A percentile compares a stretch with the other conserved stretches of the same genome.
phyloP scores from a whole-genome alignment of 2,113 vertebrate genomes.

The Mustela lutreola region DNA sequence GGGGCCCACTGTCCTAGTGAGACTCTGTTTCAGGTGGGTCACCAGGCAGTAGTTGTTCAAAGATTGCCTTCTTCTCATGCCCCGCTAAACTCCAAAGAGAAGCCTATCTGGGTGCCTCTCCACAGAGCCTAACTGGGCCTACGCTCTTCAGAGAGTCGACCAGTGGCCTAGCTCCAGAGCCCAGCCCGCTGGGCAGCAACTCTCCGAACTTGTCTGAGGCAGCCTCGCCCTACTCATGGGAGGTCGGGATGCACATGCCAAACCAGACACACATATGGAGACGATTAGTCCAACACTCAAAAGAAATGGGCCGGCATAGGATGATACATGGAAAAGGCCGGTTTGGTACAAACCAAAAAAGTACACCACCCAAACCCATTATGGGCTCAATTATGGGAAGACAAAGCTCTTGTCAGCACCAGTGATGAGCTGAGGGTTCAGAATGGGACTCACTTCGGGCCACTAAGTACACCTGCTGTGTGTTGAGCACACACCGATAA shows the following conservation, averaged over 20 bases:
- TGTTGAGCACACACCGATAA: background rate
- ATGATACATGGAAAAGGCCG: constrained; percentile 84
- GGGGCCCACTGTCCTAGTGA: background rate
- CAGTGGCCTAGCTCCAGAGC: background rate
- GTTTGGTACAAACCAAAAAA: constrained; percentile 70
- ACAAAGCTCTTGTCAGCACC: constrained; percentile 81
- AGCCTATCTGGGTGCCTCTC: background rate
- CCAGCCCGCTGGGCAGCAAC: constrained; percentile 22
- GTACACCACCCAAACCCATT: constrained; percentile 74
- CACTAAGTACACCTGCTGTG: background rate
- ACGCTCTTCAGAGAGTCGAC: background rate
- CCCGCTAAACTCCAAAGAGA: background rate
- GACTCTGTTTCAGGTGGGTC: background rate
- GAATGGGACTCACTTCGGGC: background rate
- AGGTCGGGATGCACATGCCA: constrained; percentile 85
- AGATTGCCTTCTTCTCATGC: background rate
- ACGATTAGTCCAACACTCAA: constrained; percentile 84
- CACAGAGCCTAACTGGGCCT: background rate
- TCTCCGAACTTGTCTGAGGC: constrained; percentile 48
- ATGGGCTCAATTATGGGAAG: constrained; percentile 82
- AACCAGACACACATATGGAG: constrained; percentile 87
- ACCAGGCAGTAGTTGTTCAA: background rate
- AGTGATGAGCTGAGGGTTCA: background rate
- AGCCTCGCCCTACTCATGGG: constrained; percentile 82
- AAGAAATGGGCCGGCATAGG: constrained; percentile 82